These are phyloP conservation scores for Tachuris rubrigastra DNA, from an alignment of 2,113 vertebrate genomes.

Conservation along the genomic window DNA sequence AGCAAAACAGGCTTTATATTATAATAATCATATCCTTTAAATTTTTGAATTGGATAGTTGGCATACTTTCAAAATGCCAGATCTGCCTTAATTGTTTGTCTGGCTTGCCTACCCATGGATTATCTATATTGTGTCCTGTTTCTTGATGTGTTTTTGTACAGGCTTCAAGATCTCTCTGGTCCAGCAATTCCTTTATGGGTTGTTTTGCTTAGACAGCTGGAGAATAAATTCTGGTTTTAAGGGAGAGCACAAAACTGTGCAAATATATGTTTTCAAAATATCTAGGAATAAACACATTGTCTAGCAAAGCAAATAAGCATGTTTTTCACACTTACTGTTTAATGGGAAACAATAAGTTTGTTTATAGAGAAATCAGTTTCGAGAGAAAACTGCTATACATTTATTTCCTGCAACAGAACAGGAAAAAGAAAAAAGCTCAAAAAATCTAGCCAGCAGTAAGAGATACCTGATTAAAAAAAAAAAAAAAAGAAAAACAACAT, in stretches of 20 bases:
- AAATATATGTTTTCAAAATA: not conserved
- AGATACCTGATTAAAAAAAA: not conserved
- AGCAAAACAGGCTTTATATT: not conserved
- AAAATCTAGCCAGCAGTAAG: not conserved
- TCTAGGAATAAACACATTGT: not conserved
- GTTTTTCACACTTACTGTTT: not conserved
- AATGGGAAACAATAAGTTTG: not conserved
- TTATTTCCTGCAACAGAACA: not conserved
- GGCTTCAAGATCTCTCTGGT: not conserved
- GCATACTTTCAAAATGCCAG: not conserved
- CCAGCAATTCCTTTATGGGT: not conserved
- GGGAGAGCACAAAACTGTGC: not conserved
- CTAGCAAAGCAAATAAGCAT: not conserved
- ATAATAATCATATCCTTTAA: not conserved
- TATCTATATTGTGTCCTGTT: not conserved
- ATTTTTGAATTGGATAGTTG: not conserved
- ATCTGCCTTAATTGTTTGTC: not conserved
- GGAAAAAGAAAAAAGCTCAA: not conserved
- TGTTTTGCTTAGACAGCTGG: not conserved
- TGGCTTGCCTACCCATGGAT: not conserved
- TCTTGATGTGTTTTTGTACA: not conserved
- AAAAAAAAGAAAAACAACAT: not conserved
- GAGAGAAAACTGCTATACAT: not conserved
- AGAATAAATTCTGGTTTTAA: not conserved
- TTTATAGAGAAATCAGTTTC: not conserved